A percentile compares a stretch with the other conserved stretches of the same genome.
Conservation (phyloP, 2,888 invertebrate genomes). For the Xylota sylvarum region DNA sequence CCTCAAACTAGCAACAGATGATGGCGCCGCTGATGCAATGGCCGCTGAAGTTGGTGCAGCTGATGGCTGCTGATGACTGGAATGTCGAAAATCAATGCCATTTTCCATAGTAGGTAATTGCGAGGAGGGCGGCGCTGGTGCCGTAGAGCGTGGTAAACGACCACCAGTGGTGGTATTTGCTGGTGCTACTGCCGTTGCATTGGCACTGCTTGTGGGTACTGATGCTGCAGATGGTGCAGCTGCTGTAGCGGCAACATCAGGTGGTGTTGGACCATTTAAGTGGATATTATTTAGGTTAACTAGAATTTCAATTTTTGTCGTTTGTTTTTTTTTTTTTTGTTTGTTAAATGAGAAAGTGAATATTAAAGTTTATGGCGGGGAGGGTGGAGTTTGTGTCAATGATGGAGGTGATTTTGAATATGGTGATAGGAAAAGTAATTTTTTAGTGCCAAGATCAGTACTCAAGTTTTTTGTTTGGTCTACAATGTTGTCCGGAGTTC, state of each 20-base stretch:
- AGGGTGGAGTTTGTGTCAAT: constrained; percentile 45
- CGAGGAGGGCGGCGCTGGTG: constrained; percentile 29
- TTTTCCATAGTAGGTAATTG: constrained; percentile 79
- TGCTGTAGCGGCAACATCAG: constrained; percentile 67
- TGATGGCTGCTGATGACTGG: constrained; percentile 71
- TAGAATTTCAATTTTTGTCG: constrained; percentile 65
- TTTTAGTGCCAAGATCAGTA: background rate
- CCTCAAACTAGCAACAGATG: constrained; percentile 78
- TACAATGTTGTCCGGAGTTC: background rate
- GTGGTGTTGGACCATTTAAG: constrained; percentile 79
- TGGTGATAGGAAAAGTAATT: constrained; percentile 31
- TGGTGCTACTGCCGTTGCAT: constrained; percentile 68
- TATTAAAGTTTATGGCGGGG: constrained; percentile 33
- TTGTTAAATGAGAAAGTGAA: constrained; percentile 20
- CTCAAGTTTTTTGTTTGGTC: no score
- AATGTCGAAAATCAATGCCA: constrained; percentile 82
- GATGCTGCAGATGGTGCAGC: constrained; percentile 71
- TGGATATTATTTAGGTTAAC: constrained; percentile 79
- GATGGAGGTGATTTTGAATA: constrained; percentile 30
- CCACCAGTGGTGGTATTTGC: constrained; percentile 72
- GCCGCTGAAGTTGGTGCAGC: constrained; percentile 31
- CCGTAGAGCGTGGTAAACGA: constrained; percentile 49
- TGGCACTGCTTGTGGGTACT: constrained; percentile 65
- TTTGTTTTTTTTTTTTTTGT: constrained; percentile 37
- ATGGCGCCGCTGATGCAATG: constrained; percentile 45